Evolutionary conservation across 2,113 vertebrate genomes (phyloP).

Genomic region (Alaudala cheleensis): DNA sequence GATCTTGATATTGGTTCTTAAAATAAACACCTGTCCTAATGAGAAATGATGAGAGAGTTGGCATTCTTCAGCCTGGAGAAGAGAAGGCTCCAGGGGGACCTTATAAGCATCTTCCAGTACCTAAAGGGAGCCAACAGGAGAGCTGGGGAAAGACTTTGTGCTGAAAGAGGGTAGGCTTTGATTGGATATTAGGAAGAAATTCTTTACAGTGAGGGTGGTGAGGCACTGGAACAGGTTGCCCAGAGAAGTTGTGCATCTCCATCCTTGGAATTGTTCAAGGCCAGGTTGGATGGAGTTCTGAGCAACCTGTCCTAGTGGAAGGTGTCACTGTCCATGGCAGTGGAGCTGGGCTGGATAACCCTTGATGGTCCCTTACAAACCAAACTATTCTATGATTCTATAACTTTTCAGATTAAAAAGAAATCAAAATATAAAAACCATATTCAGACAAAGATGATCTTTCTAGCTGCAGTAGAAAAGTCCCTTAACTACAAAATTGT

Average conservation of each 20-base stretch:
- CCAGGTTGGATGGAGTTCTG: background rate
- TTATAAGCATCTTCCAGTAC: background rate
- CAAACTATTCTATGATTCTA: background rate
- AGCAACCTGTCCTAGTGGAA: background rate
- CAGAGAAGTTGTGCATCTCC: background rate
- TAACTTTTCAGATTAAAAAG: background rate
- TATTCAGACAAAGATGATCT: background rate
- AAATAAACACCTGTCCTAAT: background rate
- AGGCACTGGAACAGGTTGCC: background rate
- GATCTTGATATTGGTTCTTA: background rate
- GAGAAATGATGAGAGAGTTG: background rate
- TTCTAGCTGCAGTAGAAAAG: background rate
- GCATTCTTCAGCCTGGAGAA: background rate
- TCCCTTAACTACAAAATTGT: background rate
- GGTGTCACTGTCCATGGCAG: background rate
- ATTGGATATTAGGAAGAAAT: background rate
- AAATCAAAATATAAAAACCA: accelerated
- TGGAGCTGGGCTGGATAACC: background rate
- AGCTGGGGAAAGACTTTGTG: background rate
- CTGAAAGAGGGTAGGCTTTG: background rate
- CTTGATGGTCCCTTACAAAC: background rate
- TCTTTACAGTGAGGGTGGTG: background rate
- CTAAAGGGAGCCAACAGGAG: background rate
- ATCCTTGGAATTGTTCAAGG: background rate
- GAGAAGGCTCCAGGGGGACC: background rate